Evolutionary conservation across 2,888 invertebrate genomes (phyloP).

Genomic region (Lymantria dispar): DNA sequence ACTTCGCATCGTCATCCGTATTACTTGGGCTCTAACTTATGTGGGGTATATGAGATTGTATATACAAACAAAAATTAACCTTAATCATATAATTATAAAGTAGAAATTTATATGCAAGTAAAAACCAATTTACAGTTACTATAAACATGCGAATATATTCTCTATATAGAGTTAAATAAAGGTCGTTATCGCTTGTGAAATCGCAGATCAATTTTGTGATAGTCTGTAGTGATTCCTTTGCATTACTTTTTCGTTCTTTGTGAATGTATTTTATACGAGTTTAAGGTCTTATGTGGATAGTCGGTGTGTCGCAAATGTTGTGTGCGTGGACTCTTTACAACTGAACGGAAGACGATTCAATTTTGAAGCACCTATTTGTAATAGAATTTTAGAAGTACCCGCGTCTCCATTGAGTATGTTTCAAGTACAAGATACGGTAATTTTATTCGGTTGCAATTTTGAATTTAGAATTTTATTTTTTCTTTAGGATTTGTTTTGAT

Average conservation of each 20-base stretch:
- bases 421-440: neutral
- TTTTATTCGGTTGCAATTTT: neutral
- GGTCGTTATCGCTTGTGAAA: slow-evolving; percentile 37
- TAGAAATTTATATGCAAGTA: slow-evolving; percentile 25
- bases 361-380: slow-evolving; percentile 28
- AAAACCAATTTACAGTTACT: slow-evolving; percentile 64
- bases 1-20: slow-evolving; percentile 81
- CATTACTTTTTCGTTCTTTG: slow-evolving; percentile 81
- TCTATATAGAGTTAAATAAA: slow-evolving; percentile 24
- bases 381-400: slow-evolving; percentile 18
- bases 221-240: slow-evolving; percentile 79
- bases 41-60: slow-evolving; percentile 59
- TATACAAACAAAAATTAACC: slow-evolving; percentile 33
- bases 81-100: slow-evolving; percentile 9
- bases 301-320: slow-evolving; percentile 39
- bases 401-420: slow-evolving; percentile 15
- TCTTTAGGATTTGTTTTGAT: neutral
- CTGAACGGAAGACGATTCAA: slow-evolving; percentile 20
- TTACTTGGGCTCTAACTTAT: slow-evolving; percentile 81
- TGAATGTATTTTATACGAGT: slow-evolving; percentile 78
- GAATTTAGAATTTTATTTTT: slow-evolving; percentile 3
- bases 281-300: slow-evolving; percentile 76
- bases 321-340: slow-evolving; percentile 28
- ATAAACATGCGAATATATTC: slow-evolving; percentile 39
- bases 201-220: slow-evolving; percentile 77